Evolutionary conservation across 1,140 invertebrate genomes (phyloP).

Genomic region (Neuroterus valhalla): DNA sequence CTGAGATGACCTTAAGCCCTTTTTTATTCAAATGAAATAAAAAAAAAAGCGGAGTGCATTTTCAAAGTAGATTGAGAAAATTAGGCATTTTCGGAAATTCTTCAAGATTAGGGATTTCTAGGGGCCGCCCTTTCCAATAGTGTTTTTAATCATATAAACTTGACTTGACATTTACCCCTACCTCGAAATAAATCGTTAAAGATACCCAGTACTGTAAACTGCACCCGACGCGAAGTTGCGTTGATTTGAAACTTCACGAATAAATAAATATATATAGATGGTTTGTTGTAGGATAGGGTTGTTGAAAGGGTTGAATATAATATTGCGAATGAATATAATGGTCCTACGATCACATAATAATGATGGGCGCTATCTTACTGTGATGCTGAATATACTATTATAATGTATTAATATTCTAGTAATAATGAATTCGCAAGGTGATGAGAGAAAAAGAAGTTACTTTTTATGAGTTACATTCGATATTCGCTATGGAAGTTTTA

Average conservation of each 20-base stretch:
- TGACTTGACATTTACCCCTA: neutral
- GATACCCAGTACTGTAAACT: neutral
- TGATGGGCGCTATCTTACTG: constrained; percentile 74
- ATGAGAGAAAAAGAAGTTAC: constrained; percentile 33
- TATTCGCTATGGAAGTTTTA: too few relatives aligned
- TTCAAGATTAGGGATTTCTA: neutral
- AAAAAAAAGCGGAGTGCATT: too few relatives aligned
- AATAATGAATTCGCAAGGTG: constrained; percentile 47
- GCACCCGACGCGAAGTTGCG: neutral
- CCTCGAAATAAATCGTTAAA: constrained; percentile 10
- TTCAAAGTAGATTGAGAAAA: too few relatives aligned
- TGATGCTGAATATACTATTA: constrained; percentile 74
- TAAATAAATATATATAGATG: constrained; percentile 51
- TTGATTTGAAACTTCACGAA: constrained; percentile 9
- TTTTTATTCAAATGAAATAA: too few relatives aligned
- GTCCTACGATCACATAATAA: constrained; percentile 67
- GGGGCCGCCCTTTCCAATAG: constrained; percentile 9
- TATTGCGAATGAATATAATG: constrained; percentile 55
- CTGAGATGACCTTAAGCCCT: too few relatives aligned
- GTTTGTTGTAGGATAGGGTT: constrained; percentile 70
- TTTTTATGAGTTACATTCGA: constrained; percentile 51
- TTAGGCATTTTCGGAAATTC: too few relatives aligned
- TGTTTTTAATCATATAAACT: constrained; percentile 13
- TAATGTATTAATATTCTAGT: constrained; percentile 57
- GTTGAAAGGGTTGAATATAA: constrained; percentile 65